Evolutionary conservation across 2,113 vertebrate genomes (phyloP), one percentile per base, ranked within the genome.

Genomic region (Bombycilla garrulus): DNA sequence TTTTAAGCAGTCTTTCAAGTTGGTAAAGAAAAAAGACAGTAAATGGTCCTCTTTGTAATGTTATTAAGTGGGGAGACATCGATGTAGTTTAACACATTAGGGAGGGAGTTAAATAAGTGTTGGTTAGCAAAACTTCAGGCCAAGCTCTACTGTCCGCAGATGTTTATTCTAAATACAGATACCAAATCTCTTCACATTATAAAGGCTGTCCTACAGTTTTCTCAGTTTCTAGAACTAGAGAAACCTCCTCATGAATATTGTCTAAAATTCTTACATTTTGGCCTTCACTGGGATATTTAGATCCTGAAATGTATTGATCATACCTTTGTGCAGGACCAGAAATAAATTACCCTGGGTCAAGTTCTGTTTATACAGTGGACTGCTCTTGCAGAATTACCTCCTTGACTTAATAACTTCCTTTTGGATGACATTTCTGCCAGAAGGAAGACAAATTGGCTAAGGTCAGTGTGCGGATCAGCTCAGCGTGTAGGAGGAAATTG

Each of bases 321-420:
- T 92, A 40, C 95, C 96, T 97, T 97, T 97, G 97, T 98, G 97
- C 93, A 35, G 93, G 95, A 96, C 95, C 79, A 94, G 97, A 95
- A 97, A 98, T 96, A 97, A 98, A 98, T 98, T 97, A 97, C 95
- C 91, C 72, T 53, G 95, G 98, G 98, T 98, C 98, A 98, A 98
- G 98, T 97, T 98, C 96, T 98, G 98, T 98, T 98, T 98, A 98
- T 97, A 95, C 95, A 97, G 97, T 93, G 97, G 97, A 83, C 98
- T 95, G 93, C 93, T 97, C 97, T 88, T 95, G 97, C 93, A 97
- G 97, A 97, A 98, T 98, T 98, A 95, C 97, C 97, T 98, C 97
- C 98, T 98, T 98, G 97, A 97, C 98, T 98, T 98, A 98, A 98
- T 98, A 98, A 97, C 97, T 99, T 98, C 98, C 98, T 98, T 98